Base-by-base conservation (phyloP, 92 coral and sea anemone species). In the Epizoanthus stellaris region DNA sequence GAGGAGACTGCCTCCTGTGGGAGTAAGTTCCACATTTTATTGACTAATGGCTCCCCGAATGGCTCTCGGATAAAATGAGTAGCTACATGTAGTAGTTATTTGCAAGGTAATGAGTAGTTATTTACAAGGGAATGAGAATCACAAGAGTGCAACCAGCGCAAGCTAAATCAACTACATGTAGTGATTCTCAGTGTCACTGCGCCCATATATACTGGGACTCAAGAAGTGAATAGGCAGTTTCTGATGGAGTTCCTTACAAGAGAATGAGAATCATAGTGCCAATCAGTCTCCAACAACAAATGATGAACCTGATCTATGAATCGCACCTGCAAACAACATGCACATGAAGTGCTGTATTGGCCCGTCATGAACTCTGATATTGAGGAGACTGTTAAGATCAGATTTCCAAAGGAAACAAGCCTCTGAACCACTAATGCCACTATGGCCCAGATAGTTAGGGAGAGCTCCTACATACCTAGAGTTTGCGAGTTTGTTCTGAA, bases 241-340 rank as follows among this genome's bases (percentile, higher is more conserved):
- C 54, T 66, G 86, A 84, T 25, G 88, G 86, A 68, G 80, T 79
- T 38, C 80, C 77, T 67, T 89, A 89, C 82, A 89, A 77, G 70
- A 85, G 85, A 56, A 88, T 83, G 85, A 77, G 85, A 70, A 65
- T 82, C n/a, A 73, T 76, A 40, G 74, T 88, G 68, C 81, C 91
- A 63, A 85, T 76, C 5, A 88, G 88, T 52, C 75, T 88, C 40
- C 85, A 80, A 53, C 77, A 43, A 72, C 52, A 69, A 20, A 82
- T 88, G 88, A 80, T 88, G n/a, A 67, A 66, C 73, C 39, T 82
- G 3, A 61, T 88, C 67, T 87, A 82, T 60, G 85, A 88, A 54
- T 76, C 91, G 82, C 77, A 82, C 65, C 23, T 88, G 91, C 84
- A 88, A 88, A 60, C 87, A 82, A 45, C 80, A 80, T 49, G 88